These are phyloP conservation scores for Battus philenor DNA, from an alignment of 1,140 invertebrate genomes.

Conservation along the genomic window DNA sequence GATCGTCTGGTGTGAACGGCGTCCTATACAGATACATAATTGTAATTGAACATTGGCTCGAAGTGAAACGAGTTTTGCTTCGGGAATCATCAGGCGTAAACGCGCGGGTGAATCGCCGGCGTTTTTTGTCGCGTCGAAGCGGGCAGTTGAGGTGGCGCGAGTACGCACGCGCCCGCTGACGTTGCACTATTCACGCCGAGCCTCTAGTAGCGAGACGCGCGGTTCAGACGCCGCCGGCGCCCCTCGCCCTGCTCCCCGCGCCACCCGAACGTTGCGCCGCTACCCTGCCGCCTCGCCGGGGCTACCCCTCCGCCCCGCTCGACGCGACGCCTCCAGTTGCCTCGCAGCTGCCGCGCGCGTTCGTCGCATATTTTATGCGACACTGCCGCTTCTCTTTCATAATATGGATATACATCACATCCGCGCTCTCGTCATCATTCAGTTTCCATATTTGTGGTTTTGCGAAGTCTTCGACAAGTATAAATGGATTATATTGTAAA, in stretches of 20 bases:
- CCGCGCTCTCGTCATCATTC: constrained; percentile 62
- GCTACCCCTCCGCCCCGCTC: constrained; percentile 19
- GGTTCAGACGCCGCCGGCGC: constrained; percentile 49
- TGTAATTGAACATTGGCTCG: constrained; percentile 9
- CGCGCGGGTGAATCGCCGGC: constrained; percentile 12
- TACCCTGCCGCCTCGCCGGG: constrained; percentile 17
- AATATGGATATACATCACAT: constrained; percentile 73
- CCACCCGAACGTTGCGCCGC: constrained; percentile 6
- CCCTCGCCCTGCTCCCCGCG: constrained; percentile 19
- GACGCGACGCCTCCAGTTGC: constrained; percentile 47
- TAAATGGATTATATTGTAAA: constrained; percentile 75
- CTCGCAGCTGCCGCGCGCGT: constrained; percentile 65
- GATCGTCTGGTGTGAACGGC: background rate
- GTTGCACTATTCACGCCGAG: constrained; percentile 59
- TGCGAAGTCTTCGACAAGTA: constrained; percentile 68
- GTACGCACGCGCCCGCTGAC: constrained; percentile 57
- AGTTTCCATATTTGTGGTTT: constrained; percentile 69
- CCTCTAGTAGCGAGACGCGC: constrained; percentile 33
- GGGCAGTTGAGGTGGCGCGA: constrained; percentile 17
- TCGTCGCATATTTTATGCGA: constrained; percentile 64
- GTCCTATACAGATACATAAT: constrained; percentile 9
- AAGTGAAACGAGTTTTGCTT: constrained; percentile 4
- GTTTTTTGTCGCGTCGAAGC: constrained; percentile 21
- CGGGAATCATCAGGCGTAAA: constrained; percentile 1
- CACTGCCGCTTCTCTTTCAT: constrained; percentile 46